phyloP scores from a whole-genome alignment of 2,797 vertebrate genomes.

The Acanthurus leucopareius region DNA sequence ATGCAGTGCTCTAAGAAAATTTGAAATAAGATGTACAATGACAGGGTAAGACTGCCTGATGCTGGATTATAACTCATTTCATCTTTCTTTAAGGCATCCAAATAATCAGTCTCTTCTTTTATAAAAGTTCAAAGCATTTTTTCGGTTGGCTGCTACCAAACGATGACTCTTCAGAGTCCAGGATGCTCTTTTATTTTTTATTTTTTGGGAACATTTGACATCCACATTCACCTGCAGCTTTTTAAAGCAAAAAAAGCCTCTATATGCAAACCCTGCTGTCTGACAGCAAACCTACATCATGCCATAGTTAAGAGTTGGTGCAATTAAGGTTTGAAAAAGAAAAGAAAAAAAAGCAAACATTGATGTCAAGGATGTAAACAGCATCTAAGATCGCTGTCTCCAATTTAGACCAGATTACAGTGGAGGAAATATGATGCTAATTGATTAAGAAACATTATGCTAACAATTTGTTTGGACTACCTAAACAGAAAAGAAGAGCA shows the following conservation, averaged over 20 bases:
- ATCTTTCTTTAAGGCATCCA: slow-evolving; percentile 33
- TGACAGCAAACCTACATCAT: slow-evolving; percentile 16
- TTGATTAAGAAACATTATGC: slow-evolving; percentile 56
- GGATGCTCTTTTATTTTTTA: neutral
- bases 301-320: slow-evolving; percentile 18
- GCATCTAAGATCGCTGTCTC: slow-evolving; percentile 21
- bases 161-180: slow-evolving; percentile 3
- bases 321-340: slow-evolving; percentile 16
- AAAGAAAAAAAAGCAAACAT: neutral
- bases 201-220: slow-evolving; percentile 6
- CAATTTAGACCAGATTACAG: slow-evolving; percentile 22
- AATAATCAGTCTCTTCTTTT: slow-evolving; percentile 30
- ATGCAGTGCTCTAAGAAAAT: slow-evolving; percentile 35
- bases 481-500: slow-evolving; percentile 38
- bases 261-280: slow-evolving; percentile 16
- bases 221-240: slow-evolving; percentile 15
- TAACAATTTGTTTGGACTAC: slow-evolving; percentile 59
- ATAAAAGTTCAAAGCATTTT: neutral
- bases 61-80: slow-evolving; percentile 50
- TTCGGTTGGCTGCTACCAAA: neutral
- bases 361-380: slow-evolving; percentile 34
- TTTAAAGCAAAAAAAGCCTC: slow-evolving; percentile 11
- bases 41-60: slow-evolving; percentile 13
- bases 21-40: slow-evolving; percentile 41
- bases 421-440: slow-evolving; percentile 46